phyloP scores from a whole-genome alignment of 2,797 vertebrate species.

The Graptemys geographica region DNA sequence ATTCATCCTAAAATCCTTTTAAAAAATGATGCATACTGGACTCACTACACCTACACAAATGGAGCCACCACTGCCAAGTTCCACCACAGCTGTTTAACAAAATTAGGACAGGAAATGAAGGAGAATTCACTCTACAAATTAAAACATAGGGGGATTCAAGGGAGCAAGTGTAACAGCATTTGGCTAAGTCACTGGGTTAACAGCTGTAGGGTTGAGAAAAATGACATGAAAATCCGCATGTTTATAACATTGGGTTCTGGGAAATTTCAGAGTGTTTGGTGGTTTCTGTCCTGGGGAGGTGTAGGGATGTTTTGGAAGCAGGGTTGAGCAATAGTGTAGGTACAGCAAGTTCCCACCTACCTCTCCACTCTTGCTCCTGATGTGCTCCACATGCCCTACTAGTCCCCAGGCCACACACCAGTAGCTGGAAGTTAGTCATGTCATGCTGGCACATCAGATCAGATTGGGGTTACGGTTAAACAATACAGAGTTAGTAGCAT shows the following conservation, averaged over 20 bases:
- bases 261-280: background rate
- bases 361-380: background rate
- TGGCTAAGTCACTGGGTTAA: constrained; percentile 5
- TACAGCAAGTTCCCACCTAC: background rate
- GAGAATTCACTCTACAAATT: background rate
- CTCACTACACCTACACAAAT: background rate
- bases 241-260: background rate
- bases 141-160: background rate
- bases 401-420: background rate
- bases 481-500: accelerated
- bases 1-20: background rate
- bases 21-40: constrained; percentile 6
- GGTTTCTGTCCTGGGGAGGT: background rate
- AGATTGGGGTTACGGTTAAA: background rate
- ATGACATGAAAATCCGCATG: background rate
- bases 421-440: background rate
- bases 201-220: background rate
- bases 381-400: background rate
- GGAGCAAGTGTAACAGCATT: background rate
- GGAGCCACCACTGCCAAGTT: background rate
- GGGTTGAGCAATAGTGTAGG: background rate
- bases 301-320: background rate
- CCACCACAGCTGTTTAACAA: background rate
- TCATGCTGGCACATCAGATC: background rate
- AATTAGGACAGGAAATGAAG: background rate